A percentile compares a stretch with the other conserved stretches of the same genome.
Conservation (phyloP, 2,797 vertebrate species). For the Micropoecilia bifurca region DNA sequence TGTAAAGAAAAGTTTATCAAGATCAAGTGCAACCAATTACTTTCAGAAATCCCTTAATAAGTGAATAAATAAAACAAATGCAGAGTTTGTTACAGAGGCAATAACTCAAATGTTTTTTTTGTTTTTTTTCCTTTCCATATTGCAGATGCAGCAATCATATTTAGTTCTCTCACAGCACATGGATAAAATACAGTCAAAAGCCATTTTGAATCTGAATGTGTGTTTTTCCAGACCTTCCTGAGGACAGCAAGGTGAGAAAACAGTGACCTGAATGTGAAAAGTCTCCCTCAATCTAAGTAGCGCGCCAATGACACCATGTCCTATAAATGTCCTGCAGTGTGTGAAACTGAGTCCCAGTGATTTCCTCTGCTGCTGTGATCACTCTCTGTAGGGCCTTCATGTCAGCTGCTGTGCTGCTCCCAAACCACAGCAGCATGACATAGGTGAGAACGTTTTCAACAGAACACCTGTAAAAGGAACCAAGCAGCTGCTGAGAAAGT, state of each 20-base stretch:
- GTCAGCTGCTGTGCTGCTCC: neutral
- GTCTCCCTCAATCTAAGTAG: neutral
- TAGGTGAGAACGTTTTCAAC: neutral
- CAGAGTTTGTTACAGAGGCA: neutral
- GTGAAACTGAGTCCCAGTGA: neutral
- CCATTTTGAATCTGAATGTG: neutral
- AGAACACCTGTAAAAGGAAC: neutral
- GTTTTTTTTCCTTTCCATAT: neutral
- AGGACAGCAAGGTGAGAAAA: neutral
- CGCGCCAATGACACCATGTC: neutral
- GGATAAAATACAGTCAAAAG: neutral
- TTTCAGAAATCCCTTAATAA: neutral
- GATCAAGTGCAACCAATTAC: neutral
- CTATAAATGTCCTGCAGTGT: slow-evolving; percentile 2
- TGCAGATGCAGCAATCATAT: neutral
- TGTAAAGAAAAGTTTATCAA: neutral
- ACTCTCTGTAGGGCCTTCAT: neutral
- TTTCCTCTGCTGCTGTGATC: neutral
- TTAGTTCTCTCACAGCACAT: neutral
- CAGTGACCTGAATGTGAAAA: neutral
- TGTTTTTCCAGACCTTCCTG: neutral
- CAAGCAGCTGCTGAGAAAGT: neutral
- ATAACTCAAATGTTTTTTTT: neutral
- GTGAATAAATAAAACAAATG: neutral
- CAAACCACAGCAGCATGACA: neutral